Conservation (phyloP, 2,113 vertebrate species). For the Heterotis niloticus region DNA sequence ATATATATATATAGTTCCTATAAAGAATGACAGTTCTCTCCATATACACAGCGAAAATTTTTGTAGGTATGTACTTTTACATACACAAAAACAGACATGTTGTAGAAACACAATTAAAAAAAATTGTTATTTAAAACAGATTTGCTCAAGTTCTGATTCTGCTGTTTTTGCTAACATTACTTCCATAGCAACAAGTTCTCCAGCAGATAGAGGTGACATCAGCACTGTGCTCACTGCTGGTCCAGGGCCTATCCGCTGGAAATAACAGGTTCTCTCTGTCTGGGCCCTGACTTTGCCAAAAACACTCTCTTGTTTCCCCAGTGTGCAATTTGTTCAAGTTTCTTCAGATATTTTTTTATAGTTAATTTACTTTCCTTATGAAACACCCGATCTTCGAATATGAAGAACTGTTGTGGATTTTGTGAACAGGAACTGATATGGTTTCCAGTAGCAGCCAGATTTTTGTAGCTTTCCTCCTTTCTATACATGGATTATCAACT, state of each 20-base stretch:
- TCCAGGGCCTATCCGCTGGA: background rate
- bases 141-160: background rate
- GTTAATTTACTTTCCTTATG: background rate
- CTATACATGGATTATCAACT: background rate
- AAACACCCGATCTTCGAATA: background rate
- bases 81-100: no score
- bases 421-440: background rate
- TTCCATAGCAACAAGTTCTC: slow-evolving; percentile 8
- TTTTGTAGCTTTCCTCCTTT: background rate
- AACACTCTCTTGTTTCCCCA: background rate
- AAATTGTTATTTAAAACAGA: background rate
- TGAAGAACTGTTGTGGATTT: background rate
- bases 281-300: background rate
- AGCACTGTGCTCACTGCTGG: background rate
- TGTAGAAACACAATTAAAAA: no score
- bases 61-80: no score
- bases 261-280: background rate
- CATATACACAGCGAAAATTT: no score
- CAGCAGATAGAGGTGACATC: background rate
- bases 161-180: slow-evolving; percentile 15
- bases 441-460: background rate
- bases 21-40: no score
- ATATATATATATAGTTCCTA: no score
- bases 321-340: background rate
- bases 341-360: no score